Evolutionary conservation across 2,888 invertebrate genomes (phyloP), one percentile per base, ranked within the genome.

Genomic region (Phortica okadai): DNA sequence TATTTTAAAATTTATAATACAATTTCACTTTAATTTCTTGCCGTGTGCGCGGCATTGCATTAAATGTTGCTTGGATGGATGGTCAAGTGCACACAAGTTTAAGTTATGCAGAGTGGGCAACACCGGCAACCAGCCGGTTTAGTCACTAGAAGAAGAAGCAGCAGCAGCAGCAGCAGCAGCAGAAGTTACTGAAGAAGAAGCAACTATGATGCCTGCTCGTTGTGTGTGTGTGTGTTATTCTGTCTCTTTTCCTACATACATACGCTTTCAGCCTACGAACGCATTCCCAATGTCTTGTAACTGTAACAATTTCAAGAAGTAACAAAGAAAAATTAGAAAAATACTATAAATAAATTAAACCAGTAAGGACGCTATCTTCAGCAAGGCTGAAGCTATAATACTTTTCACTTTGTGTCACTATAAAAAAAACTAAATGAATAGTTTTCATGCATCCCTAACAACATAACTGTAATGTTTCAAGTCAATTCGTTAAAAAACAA

Each of bases 1-100:
- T 33, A 33, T 33, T 33, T 33, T 2, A 33, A 33, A 33, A 33
- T 33, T 1, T 33, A 33, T 33, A 33, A 33, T 33, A 21, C 4
- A 33, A 33, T 33, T 33, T 33, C 33, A 33, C 33, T 33, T 33
- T 33, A 33, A 33, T 33, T 33, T 33, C 33, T 33, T 33, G 4
- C 33, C 33, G 33, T 33, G 33, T 33, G 33, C 33, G 33, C 33
- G 33, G 33, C 67, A 73, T 75, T 33, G 50, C 76, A 74, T 16
- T 74, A 76, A 74, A 14, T 66, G n/a, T n/a, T 50, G 50, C 2
- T 8, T 50, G 50, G 14, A 14, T 50, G 50, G 14, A 14, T 50
- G 50, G 14, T 50, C 33, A 50, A 50, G 8, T 14, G 14, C 50
- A 5, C 45, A 6, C 50, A 50, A 50, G 10, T 64, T 64, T 41